Evolutionary conservation across 1,140 invertebrate genomes (phyloP), one percentile per base, ranked within the genome.

Genomic region (Papilio dardanus): DNA sequence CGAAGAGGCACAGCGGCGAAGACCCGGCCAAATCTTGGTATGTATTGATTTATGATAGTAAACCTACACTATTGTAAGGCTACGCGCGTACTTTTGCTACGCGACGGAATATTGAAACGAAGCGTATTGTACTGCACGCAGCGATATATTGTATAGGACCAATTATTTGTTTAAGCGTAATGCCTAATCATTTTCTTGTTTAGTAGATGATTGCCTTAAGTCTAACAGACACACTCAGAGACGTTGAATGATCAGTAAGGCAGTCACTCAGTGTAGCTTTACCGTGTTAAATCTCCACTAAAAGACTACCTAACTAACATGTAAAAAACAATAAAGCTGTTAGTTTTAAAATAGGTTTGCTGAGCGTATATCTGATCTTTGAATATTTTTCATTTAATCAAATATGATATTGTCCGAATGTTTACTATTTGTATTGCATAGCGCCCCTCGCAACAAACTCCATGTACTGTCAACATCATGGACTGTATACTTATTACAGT

Each of bases 1-100:
- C 98, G 0, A 99, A 99, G 92, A 93, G 98, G 30, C 98, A 99
- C 85, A 99, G 98, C 85, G 97, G 98, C 14, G 98, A 99, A 88
- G 98, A 98, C 93, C 96, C 96, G 2, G 95, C 96, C 6, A 97
- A 97, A 91, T 95, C 95, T 24, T 95, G 95, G 95, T 96, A 79
- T 90, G 83, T 28, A 33, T 30, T 65, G 31, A 69, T 40, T 58
- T 21, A 21, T 24, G 16, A 68, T 28, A 66, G 24, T 67, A 28
- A 37, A 40, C 12, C 14, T 12, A 14, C 6, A 16, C n/a, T 16
- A n/a, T 46, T 46, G 2, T 2, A 7, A 46, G 5, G 16, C 42
- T 0, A n/a, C 1, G 42, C n/a, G n/a, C 42, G n/a, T n/a, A 46
- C 3, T 7, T 46, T 6, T 5, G 16, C 42, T 6, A 46, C 4